Conservation (phyloP, 2,888 invertebrate species). For the Seira ritae region DNA sequence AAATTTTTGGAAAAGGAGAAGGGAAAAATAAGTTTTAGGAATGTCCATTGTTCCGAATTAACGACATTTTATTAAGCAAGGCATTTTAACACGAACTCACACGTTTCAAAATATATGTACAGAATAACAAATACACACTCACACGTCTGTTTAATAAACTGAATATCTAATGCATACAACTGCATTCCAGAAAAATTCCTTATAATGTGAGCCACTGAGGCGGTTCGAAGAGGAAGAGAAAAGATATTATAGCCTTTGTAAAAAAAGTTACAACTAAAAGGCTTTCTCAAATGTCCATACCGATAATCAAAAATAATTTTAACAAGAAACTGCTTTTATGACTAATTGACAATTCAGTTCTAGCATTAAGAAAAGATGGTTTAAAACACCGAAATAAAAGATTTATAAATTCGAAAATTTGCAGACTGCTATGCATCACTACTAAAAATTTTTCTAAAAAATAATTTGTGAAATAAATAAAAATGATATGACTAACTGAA, state of each 20-base stretch:
- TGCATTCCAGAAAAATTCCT: no score
- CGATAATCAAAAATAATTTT: slow-evolving; percentile 7
- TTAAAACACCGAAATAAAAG: not conserved
- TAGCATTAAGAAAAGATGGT: not conserved
- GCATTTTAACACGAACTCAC: not conserved
- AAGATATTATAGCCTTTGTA: not conserved
- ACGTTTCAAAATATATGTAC: not conserved
- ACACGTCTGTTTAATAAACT: no score
- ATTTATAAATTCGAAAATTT: slow-evolving; percentile 1
- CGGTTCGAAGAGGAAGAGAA: not conserved
- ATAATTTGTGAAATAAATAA: slow-evolving; percentile 12
- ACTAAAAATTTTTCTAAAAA: not conserved
- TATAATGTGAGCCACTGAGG: no score
- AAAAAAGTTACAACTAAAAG: slow-evolving; percentile 17
- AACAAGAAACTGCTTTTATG: not conserved
- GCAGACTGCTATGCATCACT: slow-evolving; percentile 30
- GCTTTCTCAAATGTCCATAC: slow-evolving; percentile 29
- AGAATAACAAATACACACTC: not conserved
- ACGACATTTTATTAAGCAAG: not conserved
- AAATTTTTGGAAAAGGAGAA: not conserved
- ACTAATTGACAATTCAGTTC: not conserved
- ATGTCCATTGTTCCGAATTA: slow-evolving; percentile 14
- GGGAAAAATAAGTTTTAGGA: not conserved
- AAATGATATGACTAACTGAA: not conserved
- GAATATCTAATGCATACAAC: no score